Conservation (phyloP, 92 coral and sea anemone species). For the Anthopleura xanthogrammica region DNA sequence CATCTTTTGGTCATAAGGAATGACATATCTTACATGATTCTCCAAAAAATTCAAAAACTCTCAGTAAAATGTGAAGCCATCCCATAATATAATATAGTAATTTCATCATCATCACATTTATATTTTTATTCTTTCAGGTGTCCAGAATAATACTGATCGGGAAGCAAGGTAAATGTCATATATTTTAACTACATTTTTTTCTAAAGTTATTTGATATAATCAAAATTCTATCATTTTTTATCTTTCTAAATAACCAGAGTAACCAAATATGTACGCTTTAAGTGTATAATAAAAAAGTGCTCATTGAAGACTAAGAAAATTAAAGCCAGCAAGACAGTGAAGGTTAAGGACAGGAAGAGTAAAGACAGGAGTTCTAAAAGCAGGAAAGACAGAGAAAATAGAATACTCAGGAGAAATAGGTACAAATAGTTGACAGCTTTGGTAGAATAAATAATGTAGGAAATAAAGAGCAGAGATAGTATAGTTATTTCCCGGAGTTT, state of each 20-base stretch:
- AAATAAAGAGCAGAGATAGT: no score
- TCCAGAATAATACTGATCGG: not conserved
- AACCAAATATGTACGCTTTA: not conserved
- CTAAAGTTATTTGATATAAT: no score
- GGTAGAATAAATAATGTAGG: no score
- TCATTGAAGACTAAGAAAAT: not conserved
- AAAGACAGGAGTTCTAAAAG: not conserved
- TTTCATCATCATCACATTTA: not conserved
- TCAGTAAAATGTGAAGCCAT: no score
- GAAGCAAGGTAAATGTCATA: slow-evolving; percentile 7
- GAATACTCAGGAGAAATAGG: not conserved
- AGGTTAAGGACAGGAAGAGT: not conserved
- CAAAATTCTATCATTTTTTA: not conserved
- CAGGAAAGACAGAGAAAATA: not conserved
- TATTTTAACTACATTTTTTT: no score
- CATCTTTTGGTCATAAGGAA: no score
- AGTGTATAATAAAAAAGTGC: not conserved
- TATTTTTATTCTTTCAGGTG: not conserved
- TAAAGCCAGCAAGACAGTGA: slow-evolving; percentile 9
- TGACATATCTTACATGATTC: not conserved
- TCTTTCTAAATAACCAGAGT: not conserved
- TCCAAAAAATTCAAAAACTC: not conserved
- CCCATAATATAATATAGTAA: no score
- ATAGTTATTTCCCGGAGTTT: no score
- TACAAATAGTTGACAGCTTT: not conserved